Conservation (phyloP, 2,113 vertebrate genomes). For the Pipra filicauda region DNA sequence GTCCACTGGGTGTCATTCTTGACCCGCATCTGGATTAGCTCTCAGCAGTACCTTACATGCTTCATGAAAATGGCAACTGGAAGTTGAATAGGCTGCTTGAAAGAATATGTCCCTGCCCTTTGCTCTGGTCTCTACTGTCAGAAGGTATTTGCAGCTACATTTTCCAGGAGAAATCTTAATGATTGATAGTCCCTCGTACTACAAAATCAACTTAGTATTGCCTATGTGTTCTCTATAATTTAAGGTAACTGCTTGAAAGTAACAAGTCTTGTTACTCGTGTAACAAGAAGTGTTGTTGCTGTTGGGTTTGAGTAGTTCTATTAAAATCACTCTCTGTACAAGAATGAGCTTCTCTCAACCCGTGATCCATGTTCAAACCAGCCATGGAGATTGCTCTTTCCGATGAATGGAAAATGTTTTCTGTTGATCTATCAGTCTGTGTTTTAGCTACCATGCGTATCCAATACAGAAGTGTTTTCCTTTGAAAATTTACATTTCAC, state of each 20-base stretch:
- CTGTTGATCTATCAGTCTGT: neutral
- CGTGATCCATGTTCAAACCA: neutral
- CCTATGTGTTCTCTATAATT: neutral
- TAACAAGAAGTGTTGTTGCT: neutral
- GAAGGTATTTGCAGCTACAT: neutral
- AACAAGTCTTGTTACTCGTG: neutral
- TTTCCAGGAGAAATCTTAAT: neutral
- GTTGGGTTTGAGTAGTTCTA: neutral
- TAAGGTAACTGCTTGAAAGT: neutral
- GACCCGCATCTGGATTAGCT: neutral
- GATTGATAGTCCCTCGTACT: neutral
- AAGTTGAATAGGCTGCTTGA: neutral
- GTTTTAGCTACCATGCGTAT: neutral
- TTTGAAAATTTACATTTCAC: neutral
- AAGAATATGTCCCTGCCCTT: neutral
- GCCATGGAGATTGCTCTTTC: accelerated
- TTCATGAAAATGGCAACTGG: neutral
- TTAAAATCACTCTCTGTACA: neutral
- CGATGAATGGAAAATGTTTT: neutral
- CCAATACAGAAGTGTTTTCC: neutral
- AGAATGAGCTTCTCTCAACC: neutral
- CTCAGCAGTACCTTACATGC: neutral
- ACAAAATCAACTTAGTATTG: neutral
- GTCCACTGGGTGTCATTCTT: neutral
- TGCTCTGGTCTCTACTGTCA: neutral